Evolutionary conservation across 2,888 invertebrate genomes (phyloP).

Genomic region (Papilio demoleus): DNA sequence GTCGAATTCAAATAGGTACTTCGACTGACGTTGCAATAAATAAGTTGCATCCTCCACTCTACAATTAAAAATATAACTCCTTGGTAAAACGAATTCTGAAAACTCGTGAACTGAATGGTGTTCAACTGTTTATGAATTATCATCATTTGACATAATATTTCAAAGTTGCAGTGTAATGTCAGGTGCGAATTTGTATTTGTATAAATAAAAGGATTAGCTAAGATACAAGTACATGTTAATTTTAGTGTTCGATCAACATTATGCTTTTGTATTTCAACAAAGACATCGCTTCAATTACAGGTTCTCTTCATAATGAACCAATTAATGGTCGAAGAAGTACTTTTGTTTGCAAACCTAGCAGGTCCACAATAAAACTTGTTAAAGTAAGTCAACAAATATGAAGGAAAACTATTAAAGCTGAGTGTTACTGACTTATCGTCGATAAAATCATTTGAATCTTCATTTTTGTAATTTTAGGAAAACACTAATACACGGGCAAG

Average conservation of each 20-base stretch:
- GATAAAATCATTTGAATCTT: background rate
- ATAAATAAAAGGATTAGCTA: conserved; percentile 38
- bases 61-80: background rate
- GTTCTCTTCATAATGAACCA: conserved; percentile 78
- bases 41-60: background rate
- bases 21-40: background rate
- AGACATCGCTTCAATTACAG: conserved; percentile 56
- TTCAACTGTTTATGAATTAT: conserved; percentile 41
- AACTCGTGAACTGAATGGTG: conserved; percentile 44
- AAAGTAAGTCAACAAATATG: conserved; percentile 60
- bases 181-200: conserved; percentile 63
- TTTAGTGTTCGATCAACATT: conserved; percentile 38
- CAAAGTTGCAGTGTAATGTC: conserved; percentile 83
- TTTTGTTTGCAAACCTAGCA: conserved; percentile 71
- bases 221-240: conserved; percentile 36
- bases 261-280: conserved; percentile 38
- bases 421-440: conserved; percentile 26
- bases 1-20: background rate
- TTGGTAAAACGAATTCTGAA: conserved; percentile 25
- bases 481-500: conserved; percentile 64
- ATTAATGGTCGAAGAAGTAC: conserved; percentile 74
- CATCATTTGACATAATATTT: conserved; percentile 67
- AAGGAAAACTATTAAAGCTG: no score
- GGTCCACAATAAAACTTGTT: conserved; percentile 72
- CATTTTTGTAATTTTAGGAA: conserved; percentile 60